A percentile compares a stretch with the other conserved stretches of the same genome.
phyloP scores from a whole-genome alignment of 1,140 invertebrate species.

The Pseudachorutes palmiensis region DNA sequence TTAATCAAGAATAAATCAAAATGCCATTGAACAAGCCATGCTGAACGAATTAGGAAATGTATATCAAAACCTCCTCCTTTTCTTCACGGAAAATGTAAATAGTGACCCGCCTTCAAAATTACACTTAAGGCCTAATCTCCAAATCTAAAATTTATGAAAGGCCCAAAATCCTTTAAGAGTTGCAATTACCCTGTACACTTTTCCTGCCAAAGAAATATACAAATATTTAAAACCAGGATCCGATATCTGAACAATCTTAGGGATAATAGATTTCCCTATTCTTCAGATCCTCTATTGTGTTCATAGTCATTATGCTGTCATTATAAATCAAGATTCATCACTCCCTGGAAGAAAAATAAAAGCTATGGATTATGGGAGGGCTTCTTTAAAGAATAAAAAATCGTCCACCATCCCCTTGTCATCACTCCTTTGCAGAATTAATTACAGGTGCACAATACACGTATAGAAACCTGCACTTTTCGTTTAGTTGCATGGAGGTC shows the following conservation, averaged over 20 bases:
- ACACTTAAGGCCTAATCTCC: background rate
- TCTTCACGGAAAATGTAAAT: background rate
- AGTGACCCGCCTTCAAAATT: background rate
- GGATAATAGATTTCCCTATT: constrained; percentile 38
- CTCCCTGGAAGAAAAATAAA: too few relatives aligned
- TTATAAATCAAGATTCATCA: too few relatives aligned
- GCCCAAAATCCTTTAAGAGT: background rate
- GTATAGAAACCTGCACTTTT: too few relatives aligned
- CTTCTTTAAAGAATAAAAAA: background rate
- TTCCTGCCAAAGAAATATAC: too few relatives aligned
- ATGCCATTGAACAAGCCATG: too few relatives aligned
- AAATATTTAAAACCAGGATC: too few relatives aligned
- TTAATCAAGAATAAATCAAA: too few relatives aligned
- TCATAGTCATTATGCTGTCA: constrained; percentile 37
- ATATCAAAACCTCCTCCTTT: background rate
- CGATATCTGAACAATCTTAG: too few relatives aligned
- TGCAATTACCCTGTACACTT: background rate
- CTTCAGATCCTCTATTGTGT: background rate
- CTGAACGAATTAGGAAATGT: too few relatives aligned
- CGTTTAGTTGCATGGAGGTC: too few relatives aligned
- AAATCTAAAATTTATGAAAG: background rate
- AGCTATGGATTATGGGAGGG: background rate
- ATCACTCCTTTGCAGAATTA: background rate
- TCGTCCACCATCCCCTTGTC: background rate
- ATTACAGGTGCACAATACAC: too few relatives aligned